These are phyloP conservation scores for Pyrrhosoma nymphula DNA, from an alignment of 2,888 invertebrate genomes.

Conservation along the genomic window DNA sequence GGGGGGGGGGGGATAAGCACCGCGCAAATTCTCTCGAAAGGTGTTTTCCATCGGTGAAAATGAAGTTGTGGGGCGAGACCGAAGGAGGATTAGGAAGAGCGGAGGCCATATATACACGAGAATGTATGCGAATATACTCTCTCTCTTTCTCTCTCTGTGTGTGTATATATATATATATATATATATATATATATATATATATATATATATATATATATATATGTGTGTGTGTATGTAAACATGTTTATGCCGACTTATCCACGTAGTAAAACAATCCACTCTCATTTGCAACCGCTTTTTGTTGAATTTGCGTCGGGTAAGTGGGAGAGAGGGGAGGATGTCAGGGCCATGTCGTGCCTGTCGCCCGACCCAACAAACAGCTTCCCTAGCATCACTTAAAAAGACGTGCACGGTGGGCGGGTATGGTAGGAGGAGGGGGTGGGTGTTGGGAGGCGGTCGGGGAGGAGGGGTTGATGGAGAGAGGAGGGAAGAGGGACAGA, in stretches of 20 bases:
- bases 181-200: background rate
- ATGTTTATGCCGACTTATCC: background rate
- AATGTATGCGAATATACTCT: background rate
- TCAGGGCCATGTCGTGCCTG: slow-evolving; percentile 62
- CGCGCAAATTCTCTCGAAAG: background rate
- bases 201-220: background rate
- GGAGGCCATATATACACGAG: background rate
- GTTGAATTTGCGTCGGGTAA: slow-evolving; percentile 39
- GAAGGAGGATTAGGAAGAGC: background rate
- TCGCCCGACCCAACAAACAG: slow-evolving; percentile 36
- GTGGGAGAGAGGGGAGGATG: background rate
- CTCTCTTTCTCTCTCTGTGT: background rate
- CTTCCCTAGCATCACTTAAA: slow-evolving; percentile 56
- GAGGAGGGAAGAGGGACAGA: background rate
- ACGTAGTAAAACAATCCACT: slow-evolving; percentile 30
- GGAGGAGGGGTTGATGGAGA: background rate
- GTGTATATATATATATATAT: background rate
- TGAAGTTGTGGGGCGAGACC: background rate
- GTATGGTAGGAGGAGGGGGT: background rate
- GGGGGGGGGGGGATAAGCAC: background rate
- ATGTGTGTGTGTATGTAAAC: background rate
- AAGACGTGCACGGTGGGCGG: slow-evolving; percentile 46
- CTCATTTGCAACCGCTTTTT: slow-evolving; percentile 54
- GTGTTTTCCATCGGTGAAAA: background rate
- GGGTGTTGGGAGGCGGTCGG: background rate